Percentiles rank a stretch among this genome's conserved stretches.
Evolutionary conservation across 1,140 invertebrate species (phyloP).

Genomic region (Gonioctena quinquepunctata): DNA sequence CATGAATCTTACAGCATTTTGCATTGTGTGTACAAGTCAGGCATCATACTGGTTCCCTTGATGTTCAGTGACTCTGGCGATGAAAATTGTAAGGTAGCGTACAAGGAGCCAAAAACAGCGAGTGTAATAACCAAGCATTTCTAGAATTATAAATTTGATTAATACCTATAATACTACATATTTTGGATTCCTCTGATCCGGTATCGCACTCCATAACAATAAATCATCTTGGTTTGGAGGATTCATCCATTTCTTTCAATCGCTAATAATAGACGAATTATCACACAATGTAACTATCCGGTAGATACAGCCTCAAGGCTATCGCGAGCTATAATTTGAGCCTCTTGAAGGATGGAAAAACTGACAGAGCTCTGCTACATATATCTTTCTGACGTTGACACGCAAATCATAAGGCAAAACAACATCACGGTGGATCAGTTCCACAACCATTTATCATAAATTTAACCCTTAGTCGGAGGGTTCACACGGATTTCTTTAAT

Average conservation of each 20-base stretch:
- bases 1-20: too few relatives aligned
- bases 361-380: slow-evolving; percentile 16
- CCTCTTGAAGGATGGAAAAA: slow-evolving; percentile 10
- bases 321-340: slow-evolving; percentile 31
- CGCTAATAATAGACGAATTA: background rate
- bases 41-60: too few relatives aligned
- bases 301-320: slow-evolving; percentile 23
- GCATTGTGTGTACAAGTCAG: too few relatives aligned
- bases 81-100: background rate
- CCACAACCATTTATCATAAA: slow-evolving; percentile 6
- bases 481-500: slow-evolving; percentile 37
- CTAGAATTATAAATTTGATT: too few relatives aligned
- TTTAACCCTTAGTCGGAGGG: slow-evolving; percentile 17
- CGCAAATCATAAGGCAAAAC: slow-evolving; percentile 33
- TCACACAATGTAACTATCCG: slow-evolving; percentile 30
- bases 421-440: background rate
- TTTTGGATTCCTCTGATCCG: too few relatives aligned
- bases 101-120: background rate
- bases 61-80: too few relatives aligned
- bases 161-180: too few relatives aligned
- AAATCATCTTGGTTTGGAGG: background rate
- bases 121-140: background rate
- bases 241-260: slow-evolving; percentile 9
- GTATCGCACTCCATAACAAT: background rate
- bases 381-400: slow-evolving; percentile 38